Evolutionary conservation across 2,113 vertebrate genomes (phyloP).

Genomic region (Hipposideros armiger): DNA sequence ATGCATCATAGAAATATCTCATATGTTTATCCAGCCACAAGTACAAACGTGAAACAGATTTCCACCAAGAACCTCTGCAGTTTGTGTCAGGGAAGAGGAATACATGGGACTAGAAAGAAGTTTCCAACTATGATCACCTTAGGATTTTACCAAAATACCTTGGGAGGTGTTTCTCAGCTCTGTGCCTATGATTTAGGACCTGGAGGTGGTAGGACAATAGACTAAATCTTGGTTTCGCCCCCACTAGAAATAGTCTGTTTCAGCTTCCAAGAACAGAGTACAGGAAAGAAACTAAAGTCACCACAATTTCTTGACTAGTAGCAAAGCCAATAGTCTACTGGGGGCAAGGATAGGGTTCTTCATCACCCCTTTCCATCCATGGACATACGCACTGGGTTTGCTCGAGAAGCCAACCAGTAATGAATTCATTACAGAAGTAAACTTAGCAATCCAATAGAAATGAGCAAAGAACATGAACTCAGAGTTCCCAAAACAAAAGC

Average conservation of each 20-base stretch:
- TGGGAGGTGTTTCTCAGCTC: not conserved
- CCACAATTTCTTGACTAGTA: not conserved
- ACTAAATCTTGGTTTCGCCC: not conserved
- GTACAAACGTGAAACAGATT: not conserved
- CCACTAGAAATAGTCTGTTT: not conserved
- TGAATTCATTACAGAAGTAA: not conserved
- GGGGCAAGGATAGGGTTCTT: not conserved
- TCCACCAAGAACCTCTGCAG: not conserved
- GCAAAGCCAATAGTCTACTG: not conserved
- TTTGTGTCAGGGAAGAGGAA: not conserved
- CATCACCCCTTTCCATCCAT: not conserved
- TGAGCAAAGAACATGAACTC: not conserved
- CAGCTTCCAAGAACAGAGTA: not conserved
- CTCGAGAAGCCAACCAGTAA: not conserved
- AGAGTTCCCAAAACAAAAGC: not conserved
- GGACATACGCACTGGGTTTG: not conserved
- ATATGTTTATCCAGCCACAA: not conserved
- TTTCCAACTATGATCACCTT: not conserved
- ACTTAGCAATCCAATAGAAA: not conserved
- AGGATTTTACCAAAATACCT: not conserved
- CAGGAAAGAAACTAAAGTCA: not conserved
- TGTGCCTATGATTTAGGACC: not conserved
- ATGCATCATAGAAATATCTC: not conserved
- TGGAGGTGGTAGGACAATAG: not conserved
- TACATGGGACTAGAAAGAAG: not conserved